Conservation (phyloP, 2,113 vertebrate genomes). For the Neotragus pygmaeus region DNA sequence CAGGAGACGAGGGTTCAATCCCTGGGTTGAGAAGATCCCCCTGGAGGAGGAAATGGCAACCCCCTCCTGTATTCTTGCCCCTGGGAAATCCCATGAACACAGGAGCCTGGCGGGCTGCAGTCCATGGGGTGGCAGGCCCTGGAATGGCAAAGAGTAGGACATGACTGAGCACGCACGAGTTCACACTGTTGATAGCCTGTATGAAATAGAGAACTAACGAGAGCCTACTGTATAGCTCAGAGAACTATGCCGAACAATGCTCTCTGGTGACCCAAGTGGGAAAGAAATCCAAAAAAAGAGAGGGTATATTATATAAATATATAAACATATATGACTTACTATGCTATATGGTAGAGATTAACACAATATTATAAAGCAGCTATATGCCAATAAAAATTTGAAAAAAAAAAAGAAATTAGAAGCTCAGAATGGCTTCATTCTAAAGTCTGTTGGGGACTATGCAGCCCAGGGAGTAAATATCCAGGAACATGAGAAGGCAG, state of each 20-base stretch:
- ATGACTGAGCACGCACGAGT: not conserved
- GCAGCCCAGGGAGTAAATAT: not conserved
- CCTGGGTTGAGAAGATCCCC: not conserved
- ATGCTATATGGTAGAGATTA: not conserved
- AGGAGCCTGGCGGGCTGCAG: not conserved
- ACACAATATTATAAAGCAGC: not conserved
- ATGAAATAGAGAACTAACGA: not conserved
- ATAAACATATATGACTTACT: not conserved
- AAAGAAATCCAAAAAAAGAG: not conserved
- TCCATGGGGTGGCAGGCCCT: not conserved
- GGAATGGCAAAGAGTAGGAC: not conserved
- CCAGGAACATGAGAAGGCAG: not conserved
- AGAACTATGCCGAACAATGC: not conserved
- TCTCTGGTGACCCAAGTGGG: not conserved
- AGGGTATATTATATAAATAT: not conserved
- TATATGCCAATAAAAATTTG: not conserved
- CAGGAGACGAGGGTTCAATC: not conserved
- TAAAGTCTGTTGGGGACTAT: not conserved
- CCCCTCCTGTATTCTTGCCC: not conserved
- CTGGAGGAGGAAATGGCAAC: not conserved
- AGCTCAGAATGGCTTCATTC: not conserved
- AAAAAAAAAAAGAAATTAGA: not conserved
- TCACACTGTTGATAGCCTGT: not conserved
- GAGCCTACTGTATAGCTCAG: not conserved
- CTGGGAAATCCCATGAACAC: not conserved